Percentiles rank a stretch among this genome's conserved stretches.
Evolutionary conservation across 2,797 vertebrate genomes (phyloP).

Genomic region (Graptemys geographica): DNA sequence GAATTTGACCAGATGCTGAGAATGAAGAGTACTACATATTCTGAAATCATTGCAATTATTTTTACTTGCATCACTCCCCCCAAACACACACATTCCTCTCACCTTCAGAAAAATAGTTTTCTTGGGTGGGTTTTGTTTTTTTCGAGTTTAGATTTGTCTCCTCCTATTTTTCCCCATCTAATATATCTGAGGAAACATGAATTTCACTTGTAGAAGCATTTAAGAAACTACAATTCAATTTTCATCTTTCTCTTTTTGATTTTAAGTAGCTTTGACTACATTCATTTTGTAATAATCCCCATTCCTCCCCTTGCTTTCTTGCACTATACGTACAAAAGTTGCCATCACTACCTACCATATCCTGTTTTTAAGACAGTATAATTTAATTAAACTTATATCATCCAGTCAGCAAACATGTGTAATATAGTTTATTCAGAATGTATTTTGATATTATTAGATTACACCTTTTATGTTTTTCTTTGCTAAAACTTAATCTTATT

Average conservation of each 20-base stretch:
- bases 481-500: slow-evolving; percentile 62
- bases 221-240: slow-evolving; percentile 61
- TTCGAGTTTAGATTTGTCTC: not conserved
- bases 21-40: slow-evolving; percentile 21
- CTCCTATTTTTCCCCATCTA: slow-evolving; percentile 1
- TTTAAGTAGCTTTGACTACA: slow-evolving; percentile 61
- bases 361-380: slow-evolving; percentile 61
- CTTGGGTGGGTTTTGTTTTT: slow-evolving; percentile 3
- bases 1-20: slow-evolving; percentile 35
- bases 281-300: slow-evolving; percentile 59
- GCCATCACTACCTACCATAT: slow-evolving; percentile 70
- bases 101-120: not conserved
- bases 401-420: slow-evolving; percentile 66
- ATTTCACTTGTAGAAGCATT: slow-evolving; percentile 39
- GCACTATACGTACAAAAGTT: slow-evolving; percentile 56
- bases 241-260: slow-evolving; percentile 57
- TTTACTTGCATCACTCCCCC: not conserved
- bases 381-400: slow-evolving; percentile 72
- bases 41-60: not conserved
- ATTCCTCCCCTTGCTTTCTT: slow-evolving; percentile 51
- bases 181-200: slow-evolving; percentile 18
- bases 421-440: slow-evolving; percentile 64
- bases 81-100: not conserved
- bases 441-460: slow-evolving; percentile 69
- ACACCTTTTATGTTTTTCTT: slow-evolving; percentile 64